Percentiles rank a stretch among this genome's conserved stretches.
Evolutionary conservation across 2,797 vertebrate genomes (phyloP).

Genomic region (Sebastes kiyomatsui): DNA sequence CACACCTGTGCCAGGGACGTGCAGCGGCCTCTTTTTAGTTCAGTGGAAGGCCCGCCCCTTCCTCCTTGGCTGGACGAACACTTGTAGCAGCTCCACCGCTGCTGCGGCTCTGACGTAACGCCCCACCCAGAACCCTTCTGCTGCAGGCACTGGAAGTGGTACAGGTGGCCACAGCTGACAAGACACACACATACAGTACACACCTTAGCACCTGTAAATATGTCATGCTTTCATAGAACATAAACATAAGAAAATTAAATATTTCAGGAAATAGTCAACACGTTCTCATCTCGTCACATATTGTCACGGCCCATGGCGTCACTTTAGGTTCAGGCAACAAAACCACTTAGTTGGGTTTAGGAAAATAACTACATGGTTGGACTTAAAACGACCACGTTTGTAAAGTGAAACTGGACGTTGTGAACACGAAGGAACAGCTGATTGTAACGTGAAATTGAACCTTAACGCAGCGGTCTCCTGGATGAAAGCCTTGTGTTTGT

Average conservation of each 20-base stretch:
- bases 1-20: slow-evolving; percentile 89
- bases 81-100: slow-evolving; percentile 92
- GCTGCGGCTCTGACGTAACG: slow-evolving; percentile 72
- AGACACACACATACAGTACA: neutral
- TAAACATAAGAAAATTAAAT: neutral
- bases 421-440: no score
- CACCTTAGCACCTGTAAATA: neutral
- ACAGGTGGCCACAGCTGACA: slow-evolving; percentile 94
- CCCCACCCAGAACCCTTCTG: slow-evolving; percentile 87
- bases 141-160: slow-evolving; percentile 93
- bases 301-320: rapidly evolving
- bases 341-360: no score
- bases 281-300: no score
- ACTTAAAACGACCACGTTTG: no score
- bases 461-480: no score
- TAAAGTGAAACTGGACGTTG: no score
- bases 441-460: no score
- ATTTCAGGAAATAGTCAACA: no score
- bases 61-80: slow-evolving; percentile 89
- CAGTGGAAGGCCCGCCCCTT: slow-evolving; percentile 71
- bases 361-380: no score
- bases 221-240: neutral
- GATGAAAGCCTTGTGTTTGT: no score
- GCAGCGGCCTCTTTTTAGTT: slow-evolving; percentile 77
- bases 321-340: no score